These are phyloP conservation scores for Rhinolophus ferrumequinum DNA, from an alignment of 2,113 vertebrate species.

Conservation along the genomic window DNA sequence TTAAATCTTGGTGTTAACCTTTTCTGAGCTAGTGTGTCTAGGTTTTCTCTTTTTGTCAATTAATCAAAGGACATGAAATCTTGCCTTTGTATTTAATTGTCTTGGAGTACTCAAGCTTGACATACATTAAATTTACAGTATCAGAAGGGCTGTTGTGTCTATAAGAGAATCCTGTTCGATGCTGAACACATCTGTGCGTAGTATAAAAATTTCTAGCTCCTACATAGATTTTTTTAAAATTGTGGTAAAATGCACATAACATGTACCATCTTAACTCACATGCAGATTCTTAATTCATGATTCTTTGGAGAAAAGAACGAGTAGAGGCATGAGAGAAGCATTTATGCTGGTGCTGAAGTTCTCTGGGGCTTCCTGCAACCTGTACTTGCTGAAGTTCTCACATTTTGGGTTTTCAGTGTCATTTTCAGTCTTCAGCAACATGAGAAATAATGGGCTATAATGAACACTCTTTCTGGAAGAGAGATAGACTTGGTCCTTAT, in stretches of 20 bases:
- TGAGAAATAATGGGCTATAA: too few relatives aligned
- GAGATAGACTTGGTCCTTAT: neutral
- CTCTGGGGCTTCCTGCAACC: too few relatives aligned
- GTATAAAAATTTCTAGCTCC: neutral
- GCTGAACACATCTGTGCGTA: accelerated
- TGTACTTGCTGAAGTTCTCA: too few relatives aligned
- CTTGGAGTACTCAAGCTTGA: neutral
- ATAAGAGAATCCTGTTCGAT: neutral
- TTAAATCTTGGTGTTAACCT: neutral
- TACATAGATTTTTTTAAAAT: neutral
- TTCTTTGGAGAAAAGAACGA: neutral
- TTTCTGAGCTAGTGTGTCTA: neutral
- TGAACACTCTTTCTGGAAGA: neutral
- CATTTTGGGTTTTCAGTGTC: too few relatives aligned
- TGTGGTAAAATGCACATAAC: neutral
- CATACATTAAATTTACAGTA: neutral
- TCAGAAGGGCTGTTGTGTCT: neutral
- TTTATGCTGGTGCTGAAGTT: too few relatives aligned
- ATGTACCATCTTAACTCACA: accelerated
- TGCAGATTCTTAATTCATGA: neutral
- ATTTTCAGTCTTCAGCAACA: too few relatives aligned
- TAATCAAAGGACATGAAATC: neutral
- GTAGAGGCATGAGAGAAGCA: neutral
- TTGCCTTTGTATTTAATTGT: neutral
- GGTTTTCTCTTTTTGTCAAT: neutral